Percentiles rank a stretch among this genome's conserved stretches.
phyloP scores from a whole-genome alignment of 2,113 vertebrate genomes.

The Etheostoma spectabile region DNA sequence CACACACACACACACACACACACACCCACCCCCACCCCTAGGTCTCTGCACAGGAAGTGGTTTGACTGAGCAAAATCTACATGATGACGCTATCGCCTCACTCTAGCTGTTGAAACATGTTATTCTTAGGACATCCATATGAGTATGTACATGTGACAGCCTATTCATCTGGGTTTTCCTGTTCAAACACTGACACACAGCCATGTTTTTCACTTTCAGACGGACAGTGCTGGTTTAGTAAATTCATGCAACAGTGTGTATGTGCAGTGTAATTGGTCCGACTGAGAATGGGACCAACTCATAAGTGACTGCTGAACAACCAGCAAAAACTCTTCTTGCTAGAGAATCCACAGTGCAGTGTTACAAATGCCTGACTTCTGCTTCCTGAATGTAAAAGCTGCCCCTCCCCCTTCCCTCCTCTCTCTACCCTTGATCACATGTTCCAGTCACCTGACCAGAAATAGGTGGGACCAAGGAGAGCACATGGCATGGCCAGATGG shows the following conservation, averaged over 20 bases:
- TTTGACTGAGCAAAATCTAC: slow-evolving; percentile 61
- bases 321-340: slow-evolving; percentile 42
- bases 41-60: slow-evolving; percentile 76
- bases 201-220: slow-evolving; percentile 15
- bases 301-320: slow-evolving; percentile 25
- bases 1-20: slow-evolving; percentile 33
- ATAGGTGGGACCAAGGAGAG: slow-evolving; percentile 52
- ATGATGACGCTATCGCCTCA: slow-evolving; percentile 47
- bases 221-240: not conserved
- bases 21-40: slow-evolving; percentile 57
- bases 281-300: slow-evolving; percentile 12
- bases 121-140: slow-evolving; percentile 36
- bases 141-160: slow-evolving; percentile 47
- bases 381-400: slow-evolving; percentile 53
- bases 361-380: slow-evolving; percentile 39
- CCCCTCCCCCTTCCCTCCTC: slow-evolving; percentile 1
- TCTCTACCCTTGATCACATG: slow-evolving; percentile 56
- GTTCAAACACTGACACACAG: slow-evolving; percentile 1
- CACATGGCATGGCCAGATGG: slow-evolving; percentile 74
- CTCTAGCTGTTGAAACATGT: slow-evolving; percentile 37
- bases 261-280: not conserved
- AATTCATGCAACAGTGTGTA: slow-evolving; percentile 27
- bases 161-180: slow-evolving; percentile 20
- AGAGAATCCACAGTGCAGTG: slow-evolving; percentile 46
- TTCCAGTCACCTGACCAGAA: slow-evolving; percentile 77